Evolutionary conservation across 2,888 invertebrate genomes (phyloP).

Genomic region (Caenorhabditis macrosperma): DNA sequence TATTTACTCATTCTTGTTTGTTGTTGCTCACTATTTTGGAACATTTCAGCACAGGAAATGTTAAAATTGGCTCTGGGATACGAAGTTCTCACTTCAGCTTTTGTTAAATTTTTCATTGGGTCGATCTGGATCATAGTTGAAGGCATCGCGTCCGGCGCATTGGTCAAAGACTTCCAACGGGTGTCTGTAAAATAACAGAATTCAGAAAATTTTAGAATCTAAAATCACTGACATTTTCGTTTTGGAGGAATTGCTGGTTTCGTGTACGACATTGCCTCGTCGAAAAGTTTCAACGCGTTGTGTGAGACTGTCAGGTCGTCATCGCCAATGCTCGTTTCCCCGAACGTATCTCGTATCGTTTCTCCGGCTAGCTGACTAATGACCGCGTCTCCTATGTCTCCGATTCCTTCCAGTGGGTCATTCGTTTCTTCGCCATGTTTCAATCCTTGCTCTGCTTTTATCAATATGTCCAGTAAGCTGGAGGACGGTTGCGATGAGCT

Average conservation of each 20-base stretch:
- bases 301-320: slow-evolving; percentile 1
- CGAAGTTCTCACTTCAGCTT: background rate
- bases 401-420: slow-evolving; percentile 25
- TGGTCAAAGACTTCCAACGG: background rate
- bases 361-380: slow-evolving; percentile 16
- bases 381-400: slow-evolving; percentile 27
- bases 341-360: background rate
- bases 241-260: background rate
- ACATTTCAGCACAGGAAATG: slow-evolving; percentile 3
- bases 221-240: slow-evolving; percentile 16
- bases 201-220: background rate
- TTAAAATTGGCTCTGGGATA: slow-evolving; percentile 15
- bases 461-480: slow-evolving; percentile 26
- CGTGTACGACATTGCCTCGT: slow-evolving; percentile 29
- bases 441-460: slow-evolving; percentile 5
- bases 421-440: background rate
- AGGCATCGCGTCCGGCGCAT: background rate
- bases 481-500: background rate
- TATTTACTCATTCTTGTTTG: no score
- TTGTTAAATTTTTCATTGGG: background rate
- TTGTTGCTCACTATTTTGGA: background rate
- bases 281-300: slow-evolving; percentile 42
- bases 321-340: background rate
- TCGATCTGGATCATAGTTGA: background rate
- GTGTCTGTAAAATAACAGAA: slow-evolving; percentile 3